These are phyloP conservation scores for Tromatobia lineatoria DNA, from an alignment of 2,888 invertebrate genomes.

Conservation along the genomic window DNA sequence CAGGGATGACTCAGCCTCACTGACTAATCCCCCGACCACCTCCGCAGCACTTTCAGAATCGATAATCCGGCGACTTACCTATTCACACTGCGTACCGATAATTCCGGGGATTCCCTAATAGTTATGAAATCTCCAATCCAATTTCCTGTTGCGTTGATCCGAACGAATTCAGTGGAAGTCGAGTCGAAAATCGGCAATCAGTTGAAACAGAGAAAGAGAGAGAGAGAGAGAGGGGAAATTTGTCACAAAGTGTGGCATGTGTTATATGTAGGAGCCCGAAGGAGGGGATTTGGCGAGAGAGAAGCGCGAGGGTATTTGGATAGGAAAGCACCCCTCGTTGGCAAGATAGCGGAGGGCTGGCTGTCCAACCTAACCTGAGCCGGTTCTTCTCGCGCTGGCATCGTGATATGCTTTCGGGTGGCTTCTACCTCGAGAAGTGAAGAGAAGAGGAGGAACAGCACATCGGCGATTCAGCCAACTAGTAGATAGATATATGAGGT, in stretches of 20 bases:
- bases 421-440: slow-evolving; percentile 57
- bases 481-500: slow-evolving; percentile 48
- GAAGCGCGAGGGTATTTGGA: slow-evolving; percentile 51
- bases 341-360: slow-evolving; percentile 26
- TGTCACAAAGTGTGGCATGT: background rate
- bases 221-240: no score
- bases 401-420: slow-evolving; percentile 61
- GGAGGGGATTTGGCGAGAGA: slow-evolving; percentile 19
- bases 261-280: background rate
- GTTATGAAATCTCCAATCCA: slow-evolving; percentile 16
- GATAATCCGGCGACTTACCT: slow-evolving; percentile 52
- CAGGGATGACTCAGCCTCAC: slow-evolving; percentile 66
- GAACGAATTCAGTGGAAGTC: background rate
- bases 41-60: slow-evolving; percentile 49
- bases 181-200: slow-evolving; percentile 20
- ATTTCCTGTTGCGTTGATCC: slow-evolving; percentile 3
- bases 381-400: slow-evolving; percentile 34
- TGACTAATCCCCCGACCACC: slow-evolving; percentile 59
- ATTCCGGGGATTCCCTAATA: slow-evolving; percentile 30
- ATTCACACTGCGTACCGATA: background rate
- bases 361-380: slow-evolving; percentile 47
- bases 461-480: slow-evolving; percentile 18
- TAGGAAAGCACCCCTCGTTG: slow-evolving; percentile 53
- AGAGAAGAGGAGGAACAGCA: slow-evolving; percentile 12
- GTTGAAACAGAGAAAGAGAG: slow-evolving; percentile 16